Conservation (phyloP, 2,888 invertebrate species). For the Drosophila neotestacea region DNA sequence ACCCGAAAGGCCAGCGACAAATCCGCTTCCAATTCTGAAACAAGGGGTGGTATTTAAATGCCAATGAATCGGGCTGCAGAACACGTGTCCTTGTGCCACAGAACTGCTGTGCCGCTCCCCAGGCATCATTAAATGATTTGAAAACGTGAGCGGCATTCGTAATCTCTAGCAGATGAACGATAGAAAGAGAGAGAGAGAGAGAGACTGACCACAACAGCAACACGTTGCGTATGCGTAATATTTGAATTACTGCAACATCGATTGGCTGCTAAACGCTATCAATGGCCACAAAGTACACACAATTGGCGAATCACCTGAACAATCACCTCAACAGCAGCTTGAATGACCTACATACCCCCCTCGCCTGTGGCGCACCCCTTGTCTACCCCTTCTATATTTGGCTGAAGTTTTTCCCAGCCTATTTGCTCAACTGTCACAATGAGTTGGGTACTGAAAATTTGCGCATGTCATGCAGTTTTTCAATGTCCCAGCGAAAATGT, state of each 20-base stretch:
- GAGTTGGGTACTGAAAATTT: slow-evolving; percentile 30
- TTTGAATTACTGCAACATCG: slow-evolving; percentile 17
- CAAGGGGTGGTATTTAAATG: slow-evolving; percentile 12
- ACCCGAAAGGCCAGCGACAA: slow-evolving; percentile 8
- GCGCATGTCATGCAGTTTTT: slow-evolving; percentile 47
- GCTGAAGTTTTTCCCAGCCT: slow-evolving; percentile 7
- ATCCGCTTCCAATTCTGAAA: slow-evolving; percentile 13
- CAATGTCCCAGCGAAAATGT: slow-evolving; percentile 49
- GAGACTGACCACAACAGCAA: slow-evolving; percentile 11
- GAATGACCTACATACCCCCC: slow-evolving; percentile 11
- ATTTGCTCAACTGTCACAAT: slow-evolving; percentile 52
- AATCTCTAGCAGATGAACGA: slow-evolving; percentile 1
- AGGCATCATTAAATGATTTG: slow-evolving; percentile 65
- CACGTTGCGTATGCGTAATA: slow-evolving; percentile 49
- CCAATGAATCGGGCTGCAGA: slow-evolving; percentile 7
- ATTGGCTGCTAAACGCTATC: slow-evolving; percentile 24
- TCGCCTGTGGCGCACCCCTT: neutral
- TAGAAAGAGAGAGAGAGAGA: neutral
- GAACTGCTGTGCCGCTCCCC: neutral
- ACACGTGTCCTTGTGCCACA: slow-evolving; percentile 24
- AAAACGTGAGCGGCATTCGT: slow-evolving; percentile 50
- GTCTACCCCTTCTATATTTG: neutral
- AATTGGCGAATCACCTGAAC: slow-evolving; percentile 9
- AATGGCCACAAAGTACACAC: slow-evolving; percentile 18
- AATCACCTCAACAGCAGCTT: slow-evolving; percentile 16